Evolutionary conservation across 2,888 invertebrate genomes (phyloP).

Genomic region (Helicoverpa assulta): DNA sequence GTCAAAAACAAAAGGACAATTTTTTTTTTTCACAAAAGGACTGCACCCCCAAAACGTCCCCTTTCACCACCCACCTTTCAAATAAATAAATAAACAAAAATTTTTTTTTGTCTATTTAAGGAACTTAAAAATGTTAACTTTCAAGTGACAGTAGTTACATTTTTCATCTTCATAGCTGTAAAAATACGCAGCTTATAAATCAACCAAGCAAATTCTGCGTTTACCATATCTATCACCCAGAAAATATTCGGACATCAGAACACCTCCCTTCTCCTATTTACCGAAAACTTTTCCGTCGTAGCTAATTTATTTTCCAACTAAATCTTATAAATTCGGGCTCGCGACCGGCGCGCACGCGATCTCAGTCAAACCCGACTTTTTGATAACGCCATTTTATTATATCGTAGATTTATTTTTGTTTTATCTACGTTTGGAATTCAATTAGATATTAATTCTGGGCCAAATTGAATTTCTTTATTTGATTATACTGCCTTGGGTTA

Average conservation of each 20-base stretch:
- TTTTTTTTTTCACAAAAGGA: too few species aligned
- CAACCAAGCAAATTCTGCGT: not conserved
- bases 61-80: too few species aligned
- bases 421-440: slow-evolving; percentile 69
- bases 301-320: slow-evolving; percentile 88
- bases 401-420: slow-evolving; percentile 71
- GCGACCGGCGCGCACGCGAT: slow-evolving; percentile 86
- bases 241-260: slow-evolving; percentile 57
- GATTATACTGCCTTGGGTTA: not conserved
- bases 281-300: slow-evolving; percentile 87
- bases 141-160: too few species aligned
- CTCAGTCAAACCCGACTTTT: slow-evolving; percentile 85
- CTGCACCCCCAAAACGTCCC: too few species aligned
- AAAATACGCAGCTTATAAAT: too few species aligned
- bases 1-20: too few species aligned
- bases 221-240: slow-evolving; percentile 50
- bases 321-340: slow-evolving; percentile 87
- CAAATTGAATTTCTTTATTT: slow-evolving; percentile 38
- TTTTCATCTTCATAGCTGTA: too few species aligned
- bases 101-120: too few species aligned
- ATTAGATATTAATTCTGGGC: slow-evolving; percentile 43
- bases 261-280: slow-evolving; percentile 79
- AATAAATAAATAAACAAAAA: too few species aligned
- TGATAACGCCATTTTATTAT: slow-evolving; percentile 84
- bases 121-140: too few species aligned